phyloP scores from a whole-genome alignment of 1,140 invertebrate genomes.

The Bombus turneri region DNA sequence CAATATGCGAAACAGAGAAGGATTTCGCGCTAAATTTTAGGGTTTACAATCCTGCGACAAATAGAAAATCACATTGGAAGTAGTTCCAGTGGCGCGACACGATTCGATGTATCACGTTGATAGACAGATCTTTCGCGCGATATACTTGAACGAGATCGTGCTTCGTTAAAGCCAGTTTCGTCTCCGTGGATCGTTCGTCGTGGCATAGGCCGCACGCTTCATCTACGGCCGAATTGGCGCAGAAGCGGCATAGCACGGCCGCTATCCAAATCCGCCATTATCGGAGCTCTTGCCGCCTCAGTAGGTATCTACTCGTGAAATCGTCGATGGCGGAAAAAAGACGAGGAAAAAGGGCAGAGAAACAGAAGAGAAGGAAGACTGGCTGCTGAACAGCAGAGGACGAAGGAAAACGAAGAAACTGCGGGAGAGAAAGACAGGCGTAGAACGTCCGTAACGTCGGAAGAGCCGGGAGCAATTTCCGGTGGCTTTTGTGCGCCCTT shows the following conservation, averaged over 20 bases:
- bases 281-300: constrained; percentile 68
- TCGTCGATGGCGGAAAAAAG: constrained; percentile 52
- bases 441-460: constrained; percentile 69
- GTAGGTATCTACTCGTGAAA: constrained; percentile 65
- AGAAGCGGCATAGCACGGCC: constrained; percentile 31
- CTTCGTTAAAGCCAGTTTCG: constrained; percentile 63
- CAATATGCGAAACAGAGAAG: not conserved
- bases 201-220: constrained; percentile 29
- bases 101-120: not conserved
- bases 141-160: constrained; percentile 27
- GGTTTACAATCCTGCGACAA: not conserved
- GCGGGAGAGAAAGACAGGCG: constrained; percentile 55
- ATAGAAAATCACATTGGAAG: not conserved
- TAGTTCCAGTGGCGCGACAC: not conserved
- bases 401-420: not conserved
- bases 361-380: not conserved
- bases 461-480: constrained; percentile 76
- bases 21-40: not conserved
- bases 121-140: constrained; percentile 46
- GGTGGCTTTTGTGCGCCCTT: constrained; percentile 73
- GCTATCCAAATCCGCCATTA: constrained; percentile 75
- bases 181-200: constrained; percentile 34
- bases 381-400: not conserved
- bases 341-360: not conserved
- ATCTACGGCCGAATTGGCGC: constrained; percentile 19